Evolutionary conservation across 2,888 invertebrate genomes (phyloP).

Genomic region (Conomelus anceps): DNA sequence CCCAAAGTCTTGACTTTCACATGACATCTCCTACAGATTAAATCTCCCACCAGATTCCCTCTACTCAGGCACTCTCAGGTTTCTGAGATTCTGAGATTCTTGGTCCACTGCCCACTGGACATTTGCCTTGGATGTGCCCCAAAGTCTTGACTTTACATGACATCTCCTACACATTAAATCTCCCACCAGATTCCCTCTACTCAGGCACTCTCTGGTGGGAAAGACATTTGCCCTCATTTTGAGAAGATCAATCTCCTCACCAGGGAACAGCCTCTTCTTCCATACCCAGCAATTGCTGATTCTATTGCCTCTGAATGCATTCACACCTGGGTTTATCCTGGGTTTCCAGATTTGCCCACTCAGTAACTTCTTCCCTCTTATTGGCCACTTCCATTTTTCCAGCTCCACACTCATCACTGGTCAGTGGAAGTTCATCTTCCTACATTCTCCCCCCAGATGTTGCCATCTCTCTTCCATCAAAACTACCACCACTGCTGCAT

Average conservation of each 20-base stretch:
- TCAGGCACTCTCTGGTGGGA: conserved; percentile 16
- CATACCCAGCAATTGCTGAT: conserved; percentile 17
- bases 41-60: not conserved
- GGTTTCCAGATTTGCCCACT: too few species aligned
- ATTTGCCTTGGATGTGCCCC: conserved; percentile 17
- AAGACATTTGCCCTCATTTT: conserved; percentile 26
- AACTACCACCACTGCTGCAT: too few species aligned
- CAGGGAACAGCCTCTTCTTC: not conserved
- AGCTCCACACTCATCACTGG: too few species aligned
- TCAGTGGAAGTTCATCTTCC: too few species aligned
- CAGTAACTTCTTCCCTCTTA: too few species aligned
- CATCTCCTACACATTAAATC: conserved; percentile 10
- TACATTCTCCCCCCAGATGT: too few species aligned
- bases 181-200: not conserved
- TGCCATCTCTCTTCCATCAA: too few species aligned
- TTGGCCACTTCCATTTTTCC: too few species aligned
- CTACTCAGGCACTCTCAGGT: conserved; percentile 13
- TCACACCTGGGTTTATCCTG: too few species aligned
- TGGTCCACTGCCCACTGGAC: not conserved
- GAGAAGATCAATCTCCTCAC: conserved; percentile 21
- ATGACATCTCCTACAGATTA: conserved; percentile 17
- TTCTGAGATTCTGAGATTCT: too few species aligned
- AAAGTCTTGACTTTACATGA: not conserved
- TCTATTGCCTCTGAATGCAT: too few species aligned
- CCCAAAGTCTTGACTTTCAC: conserved; percentile 14